Percentiles rank a stretch among this genome's conserved stretches.
phyloP scores from a whole-genome alignment of 2,888 invertebrate genomes.

The Cremastinae sp. region DNA sequence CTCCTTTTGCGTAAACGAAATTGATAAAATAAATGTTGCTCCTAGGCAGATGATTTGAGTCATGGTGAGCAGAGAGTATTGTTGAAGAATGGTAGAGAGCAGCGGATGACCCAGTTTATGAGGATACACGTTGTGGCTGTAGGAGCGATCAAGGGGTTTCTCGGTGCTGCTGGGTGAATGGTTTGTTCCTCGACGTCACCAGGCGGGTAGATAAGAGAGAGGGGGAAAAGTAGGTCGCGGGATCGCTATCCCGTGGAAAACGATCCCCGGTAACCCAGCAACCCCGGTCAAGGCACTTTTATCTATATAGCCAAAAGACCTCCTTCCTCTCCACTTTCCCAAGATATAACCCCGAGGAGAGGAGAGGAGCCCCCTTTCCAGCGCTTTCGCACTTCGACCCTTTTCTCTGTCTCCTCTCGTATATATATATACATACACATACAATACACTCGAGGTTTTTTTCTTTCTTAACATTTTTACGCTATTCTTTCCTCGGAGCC shows the following conservation, averaged over 20 bases:
- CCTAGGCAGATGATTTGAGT: background rate
- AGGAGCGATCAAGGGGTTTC: slow-evolving; percentile 3
- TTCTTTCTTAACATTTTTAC: too few species aligned
- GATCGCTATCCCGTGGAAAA: slow-evolving; percentile 70
- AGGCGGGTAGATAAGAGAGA: too few species aligned
- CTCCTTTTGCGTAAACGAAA: background rate
- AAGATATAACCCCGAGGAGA: background rate
- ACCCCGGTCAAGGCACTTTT: slow-evolving; percentile 59
- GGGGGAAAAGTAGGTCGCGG: slow-evolving; percentile 68
- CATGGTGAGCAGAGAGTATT: too few species aligned
- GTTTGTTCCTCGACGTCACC: slow-evolving; percentile 57
- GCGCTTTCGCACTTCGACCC: background rate
- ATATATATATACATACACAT: too few species aligned
- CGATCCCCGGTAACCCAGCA: slow-evolving; percentile 56
- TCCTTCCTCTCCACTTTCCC: slow-evolving; percentile 10
- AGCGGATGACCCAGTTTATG: slow-evolving; percentile 6
- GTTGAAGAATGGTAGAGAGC: too few species aligned
- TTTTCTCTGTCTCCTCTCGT: too few species aligned
- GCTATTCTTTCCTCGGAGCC: too few species aligned
- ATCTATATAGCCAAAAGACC: slow-evolving; percentile 28
- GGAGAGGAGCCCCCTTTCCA: too few species aligned
- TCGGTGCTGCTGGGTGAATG: slow-evolving; percentile 63
- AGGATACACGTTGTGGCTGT: slow-evolving; percentile 5
- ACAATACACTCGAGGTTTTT: too few species aligned
- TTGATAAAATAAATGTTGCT: slow-evolving; percentile 10